These are phyloP conservation scores for Apantesis nais DNA, from an alignment of 2,888 invertebrate genomes.

Conservation along the genomic window DNA sequence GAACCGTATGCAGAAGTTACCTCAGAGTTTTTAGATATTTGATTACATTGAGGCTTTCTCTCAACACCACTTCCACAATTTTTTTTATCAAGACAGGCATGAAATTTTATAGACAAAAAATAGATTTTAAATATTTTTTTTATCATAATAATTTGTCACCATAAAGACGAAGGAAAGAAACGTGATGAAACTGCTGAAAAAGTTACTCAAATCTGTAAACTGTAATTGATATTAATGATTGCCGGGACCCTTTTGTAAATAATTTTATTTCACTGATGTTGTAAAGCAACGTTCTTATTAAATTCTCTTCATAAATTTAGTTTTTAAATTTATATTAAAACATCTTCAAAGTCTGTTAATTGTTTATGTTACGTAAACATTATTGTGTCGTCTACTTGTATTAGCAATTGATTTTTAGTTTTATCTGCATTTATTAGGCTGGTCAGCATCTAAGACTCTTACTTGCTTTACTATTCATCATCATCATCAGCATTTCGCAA, in stretches of 20 bases:
- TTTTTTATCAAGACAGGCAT: background rate
- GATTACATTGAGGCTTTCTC: too few species aligned
- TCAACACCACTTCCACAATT: too few species aligned
- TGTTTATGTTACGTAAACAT: background rate
- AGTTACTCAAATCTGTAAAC: background rate
- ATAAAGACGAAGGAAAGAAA: background rate
- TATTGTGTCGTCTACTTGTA: too few species aligned
- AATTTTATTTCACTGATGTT: slow-evolving; percentile 4
- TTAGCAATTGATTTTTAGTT: too few species aligned
- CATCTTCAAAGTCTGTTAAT: slow-evolving; percentile 27
- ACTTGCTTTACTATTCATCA: too few species aligned
- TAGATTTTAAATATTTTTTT: background rate
- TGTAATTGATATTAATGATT: slow-evolving; percentile 5
- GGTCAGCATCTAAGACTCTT: too few species aligned
- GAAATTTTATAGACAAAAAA: background rate
- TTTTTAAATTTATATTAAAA: slow-evolving; percentile 27
- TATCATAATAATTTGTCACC: background rate
- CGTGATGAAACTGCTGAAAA: background rate
- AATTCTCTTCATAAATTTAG: too few species aligned
- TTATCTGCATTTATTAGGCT: too few species aligned
- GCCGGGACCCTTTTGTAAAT: background rate
- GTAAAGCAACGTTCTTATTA: background rate
- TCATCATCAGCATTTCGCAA: too few species aligned
- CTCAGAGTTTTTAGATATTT: background rate
- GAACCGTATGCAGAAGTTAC: too few species aligned